Conservation (phyloP, 1,140 invertebrate species). For the Steinernema khuongi region DNA sequence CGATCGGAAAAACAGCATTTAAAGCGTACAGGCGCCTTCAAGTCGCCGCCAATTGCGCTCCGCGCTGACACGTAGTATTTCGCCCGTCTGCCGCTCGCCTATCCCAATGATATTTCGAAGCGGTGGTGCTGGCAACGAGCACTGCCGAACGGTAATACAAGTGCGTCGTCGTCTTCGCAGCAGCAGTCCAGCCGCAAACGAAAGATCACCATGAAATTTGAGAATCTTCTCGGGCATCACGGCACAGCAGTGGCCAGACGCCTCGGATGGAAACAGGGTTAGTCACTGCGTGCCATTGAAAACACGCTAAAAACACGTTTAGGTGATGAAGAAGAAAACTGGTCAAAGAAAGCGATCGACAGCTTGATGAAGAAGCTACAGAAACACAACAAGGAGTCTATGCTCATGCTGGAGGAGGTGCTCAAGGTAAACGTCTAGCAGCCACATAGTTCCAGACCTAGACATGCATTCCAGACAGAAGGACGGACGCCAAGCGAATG, state of each 20-base stretch:
- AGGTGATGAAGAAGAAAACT: conserved; percentile 64
- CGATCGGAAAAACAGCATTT: neutral
- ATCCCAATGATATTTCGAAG: neutral
- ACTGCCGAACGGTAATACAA: neutral
- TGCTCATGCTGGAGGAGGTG: conserved; percentile 90
- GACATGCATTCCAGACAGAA: conserved; percentile 24
- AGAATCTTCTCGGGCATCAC: neutral
- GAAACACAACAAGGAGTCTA: conserved; percentile 67
- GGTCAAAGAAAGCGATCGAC: conserved; percentile 98
- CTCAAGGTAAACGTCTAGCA: conserved; percentile 76
- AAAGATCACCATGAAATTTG: conserved; percentile 13
- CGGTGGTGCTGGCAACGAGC: neutral
- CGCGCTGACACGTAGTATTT: neutral
- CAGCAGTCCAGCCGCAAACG: neutral
- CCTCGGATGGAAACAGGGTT: conserved; percentile 4
- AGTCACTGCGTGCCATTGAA: neutral
- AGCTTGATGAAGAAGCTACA: conserved; percentile 90
- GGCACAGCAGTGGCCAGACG: neutral
- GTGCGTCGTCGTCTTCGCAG: neutral
- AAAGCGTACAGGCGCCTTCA: conserved; percentile 3
- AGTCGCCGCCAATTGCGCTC: conserved; percentile 3
- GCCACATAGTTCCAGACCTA: neutral
- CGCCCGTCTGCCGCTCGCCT: neutral
- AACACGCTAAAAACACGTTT: neutral
- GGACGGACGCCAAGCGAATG: conserved; percentile 76